phyloP scores from a whole-genome alignment of 2,113 vertebrate genomes.

The Rhinolophus sinicus region DNA sequence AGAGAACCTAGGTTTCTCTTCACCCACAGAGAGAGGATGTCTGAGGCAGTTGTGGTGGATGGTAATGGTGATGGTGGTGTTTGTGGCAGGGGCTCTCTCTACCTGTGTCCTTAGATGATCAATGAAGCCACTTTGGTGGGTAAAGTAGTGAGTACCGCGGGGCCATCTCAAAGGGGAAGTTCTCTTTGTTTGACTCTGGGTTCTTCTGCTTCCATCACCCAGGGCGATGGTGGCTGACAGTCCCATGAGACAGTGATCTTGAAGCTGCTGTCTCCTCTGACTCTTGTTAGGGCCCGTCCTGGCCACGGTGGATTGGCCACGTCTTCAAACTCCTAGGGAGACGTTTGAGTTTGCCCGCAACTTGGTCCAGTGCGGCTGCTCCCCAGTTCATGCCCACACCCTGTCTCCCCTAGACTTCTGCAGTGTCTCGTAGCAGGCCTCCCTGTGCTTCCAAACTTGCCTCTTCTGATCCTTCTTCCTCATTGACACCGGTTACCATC shows the following conservation, averaged over 20 bases:
- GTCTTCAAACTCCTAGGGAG: background rate
- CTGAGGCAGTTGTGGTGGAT: background rate
- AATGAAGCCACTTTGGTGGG: background rate
- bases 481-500: background rate
- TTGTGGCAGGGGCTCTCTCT: background rate
- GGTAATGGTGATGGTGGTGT: background rate
- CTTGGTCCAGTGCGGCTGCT: background rate
- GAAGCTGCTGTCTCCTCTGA: background rate
- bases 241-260: background rate
- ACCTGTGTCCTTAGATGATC: background rate
- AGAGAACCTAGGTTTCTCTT: background rate
- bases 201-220: background rate
- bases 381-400: background rate
- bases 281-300: too few species aligned
- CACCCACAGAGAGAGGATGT: background rate
- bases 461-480: background rate
- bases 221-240: rapidly evolving
- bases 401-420: background rate
- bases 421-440: too few species aligned
- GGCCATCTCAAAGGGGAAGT: background rate
- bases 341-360: background rate
- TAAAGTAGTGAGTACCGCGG: background rate
- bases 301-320: background rate
- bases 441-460: too few species aligned
- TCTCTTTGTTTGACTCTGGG: background rate